Evolutionary conservation across 2,888 invertebrate species (phyloP), one percentile per base, ranked within the genome.

Genomic region (Pilophorus perplexus): DNA sequence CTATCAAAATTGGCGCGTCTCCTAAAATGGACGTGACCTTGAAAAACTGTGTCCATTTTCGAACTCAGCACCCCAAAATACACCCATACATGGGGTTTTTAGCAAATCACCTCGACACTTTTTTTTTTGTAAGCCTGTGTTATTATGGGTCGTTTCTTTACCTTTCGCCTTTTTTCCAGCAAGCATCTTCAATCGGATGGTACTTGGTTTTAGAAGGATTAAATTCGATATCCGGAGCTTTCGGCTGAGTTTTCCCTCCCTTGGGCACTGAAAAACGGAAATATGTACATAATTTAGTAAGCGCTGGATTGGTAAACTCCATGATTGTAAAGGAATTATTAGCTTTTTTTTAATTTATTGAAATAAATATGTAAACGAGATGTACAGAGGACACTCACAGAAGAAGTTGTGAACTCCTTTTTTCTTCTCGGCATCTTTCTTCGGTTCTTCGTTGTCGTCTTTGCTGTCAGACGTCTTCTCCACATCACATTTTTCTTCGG

Each of bases 181-280:
- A 85, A 0, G 94, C 94, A 78, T 92, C 85, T 0, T 85, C 78
- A 12, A 93, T 82, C 0, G 94, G 93, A 77, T 94, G 84, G 78
- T 95, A 96, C 48, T 85, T 85, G 0, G 79, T 70, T 73, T 84
- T 83, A 22, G 80, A 78, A 0, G 94, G 94, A 77, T 90, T 82
- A 76, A 89, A 94, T 5, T 81, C 80, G 0, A 76, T n/a, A n/a
- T n/a, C n/a, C n/a, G n/a, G n/a, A n/a, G n/a, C n/a, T n/a, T n/a
- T n/a, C n/a, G n/a, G n/a, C n/a, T n/a, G n/a, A n/a, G n/a, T n/a
- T n/a, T n/a, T n/a, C n/a, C 10, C 12, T 8, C 38, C 38, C 14
- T 46, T 28, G 10, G 59, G 44, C 18, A 42, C 59, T 59, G 16
- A 8, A 38, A n/a, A n/a, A n/a, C n/a, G n/a, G n/a, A n/a, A n/a